Base-by-base conservation (phyloP, 2,888 invertebrate species). In the Lithophane semibrunnea region DNA sequence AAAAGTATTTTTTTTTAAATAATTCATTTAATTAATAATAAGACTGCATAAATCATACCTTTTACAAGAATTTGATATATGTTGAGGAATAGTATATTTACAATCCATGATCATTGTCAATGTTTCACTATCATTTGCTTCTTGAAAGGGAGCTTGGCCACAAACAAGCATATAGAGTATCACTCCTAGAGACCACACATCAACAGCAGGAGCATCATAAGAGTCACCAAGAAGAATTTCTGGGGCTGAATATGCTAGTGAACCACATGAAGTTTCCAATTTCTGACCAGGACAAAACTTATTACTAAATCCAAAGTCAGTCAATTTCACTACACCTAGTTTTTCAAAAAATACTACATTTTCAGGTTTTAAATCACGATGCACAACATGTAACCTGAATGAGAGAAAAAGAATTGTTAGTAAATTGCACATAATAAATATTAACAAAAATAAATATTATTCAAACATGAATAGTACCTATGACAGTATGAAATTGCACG, bases 31-130 rank as follows among this genome's bases (percentile, higher is more conserved):
- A 68, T 56, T 54, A 44, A 60, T 58, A 60, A 24, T 42, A 64
- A 58, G 0, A 65, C 1, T 49, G 44, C 42, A 52, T 49, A 60
- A 66, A 52, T 60, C 68, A 69, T 90, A 98, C 98, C 97, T 97
- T 96, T 98, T 98, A 95, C 99, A 99, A 80, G 98, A 98, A 73
- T 97, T 97, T 18, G 99, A 98, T 85, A 99, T 98, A 95, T 99
- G 98, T 49, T 97, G 94, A 74, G 99, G 99, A 91, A 99, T 98
- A 78, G 98, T 98, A 94, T 99, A 99, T 97, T 99, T 99, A 97
- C 99, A 99, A 95, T 99, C 99, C 99, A 99, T 99, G 87, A 99
- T 99, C 99, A 99, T 99, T 52, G 99, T 99, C 75, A 99, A 97
- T 0, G 99, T 99, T 97, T 99, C 99, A 91, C 99, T 99, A 95